Conservation (phyloP, 2,113 vertebrate species). For the Sinocyclocheilus anshuiensis region DNA sequence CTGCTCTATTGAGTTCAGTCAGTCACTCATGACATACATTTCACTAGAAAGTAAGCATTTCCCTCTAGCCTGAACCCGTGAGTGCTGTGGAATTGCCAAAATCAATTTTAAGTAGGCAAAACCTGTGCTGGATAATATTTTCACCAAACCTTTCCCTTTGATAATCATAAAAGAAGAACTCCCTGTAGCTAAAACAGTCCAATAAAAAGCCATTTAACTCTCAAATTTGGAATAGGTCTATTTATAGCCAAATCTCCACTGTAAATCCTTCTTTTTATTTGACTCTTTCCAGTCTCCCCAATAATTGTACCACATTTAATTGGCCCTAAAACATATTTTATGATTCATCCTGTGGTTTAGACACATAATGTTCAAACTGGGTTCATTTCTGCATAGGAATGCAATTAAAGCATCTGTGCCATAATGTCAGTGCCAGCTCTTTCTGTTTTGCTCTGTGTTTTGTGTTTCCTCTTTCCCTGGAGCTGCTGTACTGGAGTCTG, state of each 20-base stretch:
- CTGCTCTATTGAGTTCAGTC: conserved; percentile 46
- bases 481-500: neutral
- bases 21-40: conserved; percentile 56
- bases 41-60: conserved; percentile 60
- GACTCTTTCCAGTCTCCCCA: neutral
- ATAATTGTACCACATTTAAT: neutral
- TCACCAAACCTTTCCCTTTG: conserved; percentile 36
- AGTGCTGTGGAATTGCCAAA: conserved; percentile 57
- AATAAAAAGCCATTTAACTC: conserved; percentile 46
- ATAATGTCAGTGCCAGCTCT: neutral
- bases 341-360: neutral
- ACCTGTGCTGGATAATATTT: conserved; percentile 52
- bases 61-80: conserved; percentile 49
- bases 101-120: conserved; percentile 63
- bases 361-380: neutral
- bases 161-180: neutral
- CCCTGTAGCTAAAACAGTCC: conserved; percentile 24
- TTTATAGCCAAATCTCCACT: conserved; percentile 25
- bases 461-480: neutral
- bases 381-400: conserved; percentile 6
- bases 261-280: conserved; percentile 33
- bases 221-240: conserved; percentile 16
- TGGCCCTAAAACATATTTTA: conserved; percentile 9
- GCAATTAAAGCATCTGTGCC: conserved; percentile 4
- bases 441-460: neutral